These are phyloP conservation scores for Indicator maculatus DNA, from an alignment of 2,113 vertebrate genomes.

Conservation along the genomic window DNA sequence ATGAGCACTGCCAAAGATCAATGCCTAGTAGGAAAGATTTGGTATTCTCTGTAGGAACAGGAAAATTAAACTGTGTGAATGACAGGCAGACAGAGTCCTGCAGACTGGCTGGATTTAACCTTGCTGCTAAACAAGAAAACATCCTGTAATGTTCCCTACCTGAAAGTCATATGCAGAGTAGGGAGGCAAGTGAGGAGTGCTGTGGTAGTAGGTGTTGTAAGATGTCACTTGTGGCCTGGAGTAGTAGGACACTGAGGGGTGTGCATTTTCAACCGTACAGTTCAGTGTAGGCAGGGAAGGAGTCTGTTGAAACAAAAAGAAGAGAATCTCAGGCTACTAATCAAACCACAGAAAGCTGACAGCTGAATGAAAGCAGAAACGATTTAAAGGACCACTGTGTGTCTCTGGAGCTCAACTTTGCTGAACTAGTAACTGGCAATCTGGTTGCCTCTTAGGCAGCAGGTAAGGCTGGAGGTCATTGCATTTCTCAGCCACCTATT, in stretches of 20 bases:
- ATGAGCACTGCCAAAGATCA: background rate
- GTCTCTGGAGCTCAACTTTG: background rate
- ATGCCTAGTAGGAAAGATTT: background rate
- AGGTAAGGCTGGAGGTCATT: background rate
- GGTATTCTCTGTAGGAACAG: background rate
- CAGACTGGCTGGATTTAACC: background rate
- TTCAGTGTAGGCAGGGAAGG: constrained; percentile 84
- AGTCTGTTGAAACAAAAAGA: constrained; percentile 75
- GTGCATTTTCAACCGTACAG: constrained; percentile 87
- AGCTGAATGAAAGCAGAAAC: background rate
- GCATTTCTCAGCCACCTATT: background rate
- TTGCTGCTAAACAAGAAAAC: background rate
- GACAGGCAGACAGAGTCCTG: background rate
- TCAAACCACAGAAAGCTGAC: background rate
- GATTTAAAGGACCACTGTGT: background rate
- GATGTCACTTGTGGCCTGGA: constrained; percentile 82
- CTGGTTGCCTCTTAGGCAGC: background rate
- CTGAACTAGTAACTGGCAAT: background rate
- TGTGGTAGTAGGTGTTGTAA: constrained; percentile 88
- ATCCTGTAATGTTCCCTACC: constrained; percentile 73
- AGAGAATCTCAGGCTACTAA: background rate
- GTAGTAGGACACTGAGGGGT: constrained; percentile 82
- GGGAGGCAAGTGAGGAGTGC: constrained; percentile 92
- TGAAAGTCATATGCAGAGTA: constrained; percentile 95
- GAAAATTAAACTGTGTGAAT: constrained; percentile 11